phyloP scores from a whole-genome alignment of 2,113 vertebrate genomes.

The Rhea pennata region DNA sequence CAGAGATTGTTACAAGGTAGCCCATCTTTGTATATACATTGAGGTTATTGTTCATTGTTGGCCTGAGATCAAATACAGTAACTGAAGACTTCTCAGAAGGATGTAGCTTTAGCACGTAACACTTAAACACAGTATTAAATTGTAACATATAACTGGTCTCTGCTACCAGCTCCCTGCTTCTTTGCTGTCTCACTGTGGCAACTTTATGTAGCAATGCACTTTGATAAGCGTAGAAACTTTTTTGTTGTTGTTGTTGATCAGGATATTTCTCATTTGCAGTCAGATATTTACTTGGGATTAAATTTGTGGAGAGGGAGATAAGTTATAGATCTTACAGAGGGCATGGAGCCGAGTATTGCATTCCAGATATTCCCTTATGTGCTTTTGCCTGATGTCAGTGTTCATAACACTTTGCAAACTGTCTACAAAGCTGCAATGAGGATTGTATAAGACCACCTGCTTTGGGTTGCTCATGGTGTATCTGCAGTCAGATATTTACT shows the following conservation, averaged over 20 bases:
- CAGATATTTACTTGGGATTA: neutral
- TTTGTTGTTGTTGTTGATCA: neutral
- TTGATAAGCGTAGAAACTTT: neutral
- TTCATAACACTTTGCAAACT: too few species aligned
- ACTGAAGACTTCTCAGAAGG: neutral
- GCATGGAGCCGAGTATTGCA: too few species aligned
- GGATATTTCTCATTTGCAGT: neutral
- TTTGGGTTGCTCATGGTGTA: too few species aligned
- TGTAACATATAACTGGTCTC: neutral
- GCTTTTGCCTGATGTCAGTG: too few species aligned
- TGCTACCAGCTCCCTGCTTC: neutral
- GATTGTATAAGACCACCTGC: too few species aligned
- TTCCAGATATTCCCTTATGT: too few species aligned
- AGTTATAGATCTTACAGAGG: too few species aligned
- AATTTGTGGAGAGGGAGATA: too few species aligned
- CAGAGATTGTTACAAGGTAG: neutral
- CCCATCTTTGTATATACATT: fast-evolving
- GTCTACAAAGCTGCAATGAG: too few species aligned
- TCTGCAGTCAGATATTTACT: neutral
- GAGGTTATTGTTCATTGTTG: neutral
- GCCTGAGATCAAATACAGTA: neutral
- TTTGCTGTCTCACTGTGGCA: neutral
- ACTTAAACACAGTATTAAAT: neutral
- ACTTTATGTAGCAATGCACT: neutral
- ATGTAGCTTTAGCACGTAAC: neutral